Conservation (phyloP, 2,888 invertebrate species). For the Steinernema carpocapsae region DNA sequence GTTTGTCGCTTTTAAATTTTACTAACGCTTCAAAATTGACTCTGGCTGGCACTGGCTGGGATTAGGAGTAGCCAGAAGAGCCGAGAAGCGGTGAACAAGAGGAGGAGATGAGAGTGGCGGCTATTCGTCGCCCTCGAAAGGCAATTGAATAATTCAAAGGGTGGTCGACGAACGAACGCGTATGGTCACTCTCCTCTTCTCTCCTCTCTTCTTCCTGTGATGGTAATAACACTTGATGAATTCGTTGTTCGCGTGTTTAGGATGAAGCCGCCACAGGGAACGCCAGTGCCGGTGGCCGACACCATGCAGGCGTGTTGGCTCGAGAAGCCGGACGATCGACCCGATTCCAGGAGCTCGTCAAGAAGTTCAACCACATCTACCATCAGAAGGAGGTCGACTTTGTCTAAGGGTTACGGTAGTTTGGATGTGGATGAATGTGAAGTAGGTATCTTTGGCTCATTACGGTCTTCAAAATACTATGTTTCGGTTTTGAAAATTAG, state of each 20-base stretch:
- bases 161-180: constrained; percentile 10
- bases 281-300: not conserved
- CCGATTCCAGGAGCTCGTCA: constrained; percentile 16
- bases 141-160: constrained; percentile 11
- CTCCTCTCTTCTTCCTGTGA: too few relatives aligned
- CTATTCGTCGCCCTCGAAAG: not conserved
- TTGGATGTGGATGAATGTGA: too few relatives aligned
- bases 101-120: too few relatives aligned
- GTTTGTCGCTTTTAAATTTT: not conserved
- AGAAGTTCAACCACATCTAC: not conserved
- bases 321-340: constrained; percentile 10
- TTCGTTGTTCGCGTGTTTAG: not conserved
- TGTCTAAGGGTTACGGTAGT: too few relatives aligned
- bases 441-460: too few relatives aligned
- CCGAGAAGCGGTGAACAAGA: not conserved
- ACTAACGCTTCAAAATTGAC: not conserved
- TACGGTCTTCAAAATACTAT: too few relatives aligned
- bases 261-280: not conserved
- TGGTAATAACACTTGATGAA: constrained; percentile 5
- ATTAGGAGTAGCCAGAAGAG: not conserved
- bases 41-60: not conserved
- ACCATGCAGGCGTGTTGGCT: constrained; percentile 2
- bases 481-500: too few relatives aligned
- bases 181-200: not conserved
- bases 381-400: constrained; percentile 11